These are phyloP conservation scores for Acestrorhynchus altus DNA, from an alignment of 2,797 vertebrate genomes.

Conservation along the genomic window DNA sequence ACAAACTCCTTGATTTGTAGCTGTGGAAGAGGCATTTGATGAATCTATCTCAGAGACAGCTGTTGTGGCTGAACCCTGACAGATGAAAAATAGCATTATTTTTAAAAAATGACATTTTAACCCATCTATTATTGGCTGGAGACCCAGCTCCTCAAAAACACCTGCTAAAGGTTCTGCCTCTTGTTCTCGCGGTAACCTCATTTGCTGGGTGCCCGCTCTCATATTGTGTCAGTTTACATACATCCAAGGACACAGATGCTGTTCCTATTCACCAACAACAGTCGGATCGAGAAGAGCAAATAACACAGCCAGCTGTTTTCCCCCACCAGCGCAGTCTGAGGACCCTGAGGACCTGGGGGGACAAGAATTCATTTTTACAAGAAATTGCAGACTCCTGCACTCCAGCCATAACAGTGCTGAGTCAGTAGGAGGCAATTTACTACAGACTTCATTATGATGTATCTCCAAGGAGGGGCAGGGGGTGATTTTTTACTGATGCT, in stretches of 20 bases:
- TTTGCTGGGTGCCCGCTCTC: slow-evolving; percentile 39
- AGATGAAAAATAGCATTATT: neutral
- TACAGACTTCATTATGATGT: slow-evolving; percentile 40
- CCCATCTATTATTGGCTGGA: slow-evolving; percentile 21
- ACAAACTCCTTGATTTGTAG: too few relatives aligned
- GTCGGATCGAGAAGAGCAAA: slow-evolving; percentile 38
- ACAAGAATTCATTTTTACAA: slow-evolving; percentile 51
- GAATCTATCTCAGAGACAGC: neutral
- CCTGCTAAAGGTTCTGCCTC: slow-evolving; percentile 34
- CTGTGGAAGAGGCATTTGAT: too few relatives aligned
- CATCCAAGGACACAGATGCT: slow-evolving; percentile 44
- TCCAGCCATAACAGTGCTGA: slow-evolving; percentile 46
- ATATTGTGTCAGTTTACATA: slow-evolving; percentile 7
- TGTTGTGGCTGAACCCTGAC: neutral
- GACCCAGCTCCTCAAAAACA: slow-evolving; percentile 21
- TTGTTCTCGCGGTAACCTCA: slow-evolving; percentile 41
- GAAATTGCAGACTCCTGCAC: slow-evolving; percentile 42
- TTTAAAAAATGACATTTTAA: neutral
- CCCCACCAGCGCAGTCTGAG: slow-evolving; percentile 3
- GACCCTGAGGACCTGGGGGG: slow-evolving; percentile 33
- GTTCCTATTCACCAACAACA: slow-evolving; percentile 36
- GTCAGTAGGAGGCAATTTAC: slow-evolving; percentile 49
- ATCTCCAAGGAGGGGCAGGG: slow-evolving; percentile 16
- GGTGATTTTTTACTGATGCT: slow-evolving; percentile 29
- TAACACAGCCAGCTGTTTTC: slow-evolving; percentile 48